A percentile compares a stretch with the other conserved stretches of the same genome.
phyloP scores from a whole-genome alignment of 2,888 invertebrate genomes.

The Sicus ferrugineus region DNA sequence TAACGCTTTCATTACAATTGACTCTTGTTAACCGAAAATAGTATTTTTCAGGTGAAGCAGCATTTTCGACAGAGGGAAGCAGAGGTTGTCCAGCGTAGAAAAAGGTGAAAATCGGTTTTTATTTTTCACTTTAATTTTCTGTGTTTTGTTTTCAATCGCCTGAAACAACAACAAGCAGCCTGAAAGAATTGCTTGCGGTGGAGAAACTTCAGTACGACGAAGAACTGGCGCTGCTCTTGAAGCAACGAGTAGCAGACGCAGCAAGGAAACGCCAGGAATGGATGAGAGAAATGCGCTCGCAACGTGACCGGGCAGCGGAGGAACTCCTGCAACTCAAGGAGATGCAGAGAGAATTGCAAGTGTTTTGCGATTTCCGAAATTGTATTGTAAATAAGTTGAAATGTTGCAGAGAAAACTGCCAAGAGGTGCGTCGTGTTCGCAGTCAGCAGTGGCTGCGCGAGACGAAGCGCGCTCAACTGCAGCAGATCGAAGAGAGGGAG shows the following conservation, averaged over 20 bases:
- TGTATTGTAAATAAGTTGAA: neutral
- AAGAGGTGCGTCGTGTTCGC: constrained; percentile 41
- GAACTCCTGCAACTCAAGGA: constrained; percentile 42
- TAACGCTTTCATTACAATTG: too few relatives aligned
- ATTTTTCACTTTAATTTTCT: neutral
- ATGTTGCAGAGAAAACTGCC: constrained; percentile 43
- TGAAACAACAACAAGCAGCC: too few relatives aligned
- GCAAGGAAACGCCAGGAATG: constrained; percentile 40
- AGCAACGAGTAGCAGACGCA: constrained; percentile 35
- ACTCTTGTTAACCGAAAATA: too few relatives aligned
- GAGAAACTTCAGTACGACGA: constrained; percentile 40
- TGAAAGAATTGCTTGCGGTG: constrained; percentile 37
- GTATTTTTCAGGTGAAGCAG: constrained; percentile 40
- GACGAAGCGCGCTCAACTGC: constrained; percentile 43
- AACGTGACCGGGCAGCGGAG: constrained; percentile 39
- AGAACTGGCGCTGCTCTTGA: constrained; percentile 38
- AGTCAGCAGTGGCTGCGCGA: constrained; percentile 42
- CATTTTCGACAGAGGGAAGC: constrained; percentile 33
- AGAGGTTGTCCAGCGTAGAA: constrained; percentile 31
- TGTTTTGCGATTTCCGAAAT: neutral
- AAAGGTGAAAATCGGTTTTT: constrained; percentile 25
- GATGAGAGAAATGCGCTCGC: constrained; percentile 38
- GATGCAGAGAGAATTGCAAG: constrained; percentile 43
- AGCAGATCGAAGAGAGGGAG: constrained; percentile 45
- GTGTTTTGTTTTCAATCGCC: neutral